Percentiles rank a stretch among this genome's conserved stretches.
Conservation (phyloP, 2,797 vertebrate species). For the Apogon talboti region DNA sequence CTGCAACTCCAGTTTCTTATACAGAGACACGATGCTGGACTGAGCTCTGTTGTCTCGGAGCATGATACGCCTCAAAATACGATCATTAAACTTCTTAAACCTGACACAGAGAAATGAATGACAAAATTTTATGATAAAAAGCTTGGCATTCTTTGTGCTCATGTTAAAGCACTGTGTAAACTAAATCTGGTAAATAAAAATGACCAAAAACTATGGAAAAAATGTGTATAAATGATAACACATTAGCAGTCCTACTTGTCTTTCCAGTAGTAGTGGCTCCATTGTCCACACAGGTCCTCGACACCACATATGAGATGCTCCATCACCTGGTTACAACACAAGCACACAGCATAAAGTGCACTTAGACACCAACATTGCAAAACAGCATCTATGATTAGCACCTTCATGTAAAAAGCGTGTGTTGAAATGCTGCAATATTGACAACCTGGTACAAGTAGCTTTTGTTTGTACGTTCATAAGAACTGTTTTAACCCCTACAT, state of each 20-base stretch:
- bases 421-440: too few species aligned
- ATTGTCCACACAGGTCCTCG: constrained; percentile 95
- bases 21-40: constrained; percentile 94
- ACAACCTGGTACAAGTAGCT: too few species aligned
- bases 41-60: constrained; percentile 90
- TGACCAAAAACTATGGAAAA: too few species aligned
- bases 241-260: constrained; percentile 88
- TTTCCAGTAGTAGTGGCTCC: constrained; percentile 97
- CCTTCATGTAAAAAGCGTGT: too few species aligned
- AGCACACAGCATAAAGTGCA: background rate
- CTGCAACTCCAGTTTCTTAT: constrained; percentile 95
- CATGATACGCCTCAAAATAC: constrained; percentile 88
- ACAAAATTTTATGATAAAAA: background rate
- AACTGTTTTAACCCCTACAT: too few species aligned
- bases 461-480: too few species aligned
- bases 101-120: constrained; percentile 68
- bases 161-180: background rate
- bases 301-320: constrained; percentile 91
- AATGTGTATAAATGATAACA: too few species aligned
- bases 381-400: background rate
- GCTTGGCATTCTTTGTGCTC: background rate
- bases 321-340: constrained; percentile 84
- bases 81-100: constrained; percentile 93
- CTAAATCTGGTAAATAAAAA: background rate
- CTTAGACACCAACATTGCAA: background rate